Evolutionary conservation across 2,113 vertebrate species (phyloP).

Genomic region (Coracopsis vasa): DNA sequence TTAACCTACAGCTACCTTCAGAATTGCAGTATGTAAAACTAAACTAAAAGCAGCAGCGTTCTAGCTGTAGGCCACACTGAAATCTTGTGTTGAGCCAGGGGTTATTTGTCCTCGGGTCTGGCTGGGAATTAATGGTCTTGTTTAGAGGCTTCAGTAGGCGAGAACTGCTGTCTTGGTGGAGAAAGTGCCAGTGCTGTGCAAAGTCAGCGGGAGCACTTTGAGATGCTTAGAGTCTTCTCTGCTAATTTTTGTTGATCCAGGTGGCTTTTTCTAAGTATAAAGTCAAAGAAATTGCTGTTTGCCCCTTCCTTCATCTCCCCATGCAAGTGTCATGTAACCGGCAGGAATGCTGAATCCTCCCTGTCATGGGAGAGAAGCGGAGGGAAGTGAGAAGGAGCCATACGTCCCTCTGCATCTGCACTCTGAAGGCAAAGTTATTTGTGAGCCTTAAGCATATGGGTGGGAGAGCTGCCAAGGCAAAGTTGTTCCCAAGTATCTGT

Average conservation of each 20-base stretch:
- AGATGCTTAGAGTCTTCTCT: background rate
- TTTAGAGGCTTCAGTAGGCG: background rate
- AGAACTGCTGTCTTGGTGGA: background rate
- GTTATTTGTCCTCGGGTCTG: background rate
- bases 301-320: background rate
- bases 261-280: background rate
- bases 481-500: conserved; percentile 51
- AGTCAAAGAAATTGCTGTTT: conserved; percentile 19
- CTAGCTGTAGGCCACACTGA: background rate
- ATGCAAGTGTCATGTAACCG: background rate
- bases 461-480: conserved; percentile 37
- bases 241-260: conserved; percentile 23
- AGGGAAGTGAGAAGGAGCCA: background rate
- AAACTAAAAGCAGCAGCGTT: background rate
- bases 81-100: background rate
- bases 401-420: background rate
- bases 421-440: conserved; percentile 31
- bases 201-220: conserved; percentile 1
- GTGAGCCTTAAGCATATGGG: conserved; percentile 21
- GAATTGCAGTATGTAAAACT: background rate
- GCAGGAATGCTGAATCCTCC: background rate
- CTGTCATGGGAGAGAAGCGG: background rate
- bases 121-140: background rate
- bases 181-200: background rate
- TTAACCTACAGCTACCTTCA: background rate